These are phyloP conservation scores for Drosophila nigromelanica DNA, from an alignment of 1,140 invertebrate species.

Conservation along the genomic window DNA sequence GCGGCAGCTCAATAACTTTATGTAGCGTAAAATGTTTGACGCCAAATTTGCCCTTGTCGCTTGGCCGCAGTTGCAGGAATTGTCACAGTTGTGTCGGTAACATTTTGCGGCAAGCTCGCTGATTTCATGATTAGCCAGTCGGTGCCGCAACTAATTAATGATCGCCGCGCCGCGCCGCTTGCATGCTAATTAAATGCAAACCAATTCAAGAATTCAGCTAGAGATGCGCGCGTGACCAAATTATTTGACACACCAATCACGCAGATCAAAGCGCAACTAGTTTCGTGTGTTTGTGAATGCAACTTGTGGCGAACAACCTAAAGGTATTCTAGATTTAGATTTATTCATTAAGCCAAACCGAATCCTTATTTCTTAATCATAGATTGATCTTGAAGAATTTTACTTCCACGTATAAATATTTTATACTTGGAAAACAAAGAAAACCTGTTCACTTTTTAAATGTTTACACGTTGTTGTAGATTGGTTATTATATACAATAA, in stretches of 20 bases:
- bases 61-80: conserved; percentile 32
- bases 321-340: too few relatives aligned
- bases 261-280: neutral
- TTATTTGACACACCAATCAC: conserved; percentile 19
- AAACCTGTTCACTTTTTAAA: too few relatives aligned
- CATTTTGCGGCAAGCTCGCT: conserved; percentile 47
- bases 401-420: too few relatives aligned
- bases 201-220: conserved; percentile 41
- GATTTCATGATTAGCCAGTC: conserved; percentile 62
- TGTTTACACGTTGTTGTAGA: too few relatives aligned
- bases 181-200: conserved; percentile 72
- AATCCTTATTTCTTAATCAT: too few relatives aligned
- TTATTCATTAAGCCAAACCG: too few relatives aligned
- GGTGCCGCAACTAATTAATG: conserved; percentile 71
- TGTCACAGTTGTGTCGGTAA: conserved; percentile 61
- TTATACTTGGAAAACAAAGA: too few relatives aligned
- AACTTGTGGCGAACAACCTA: too few relatives aligned
- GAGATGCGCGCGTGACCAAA: conserved; percentile 35
- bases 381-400: too few relatives aligned
- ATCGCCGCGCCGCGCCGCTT: conserved; percentile 47
- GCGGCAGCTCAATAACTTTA: conserved; percentile 38
- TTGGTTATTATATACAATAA: too few relatives aligned
- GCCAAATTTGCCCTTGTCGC: conserved; percentile 48
- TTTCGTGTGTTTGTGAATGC: neutral
- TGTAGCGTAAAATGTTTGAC: conserved; percentile 46